Evolutionary conservation across 2,888 invertebrate genomes (phyloP), one percentile per base, ranked within the genome.

Genomic region (Abrostola triplasia): DNA sequence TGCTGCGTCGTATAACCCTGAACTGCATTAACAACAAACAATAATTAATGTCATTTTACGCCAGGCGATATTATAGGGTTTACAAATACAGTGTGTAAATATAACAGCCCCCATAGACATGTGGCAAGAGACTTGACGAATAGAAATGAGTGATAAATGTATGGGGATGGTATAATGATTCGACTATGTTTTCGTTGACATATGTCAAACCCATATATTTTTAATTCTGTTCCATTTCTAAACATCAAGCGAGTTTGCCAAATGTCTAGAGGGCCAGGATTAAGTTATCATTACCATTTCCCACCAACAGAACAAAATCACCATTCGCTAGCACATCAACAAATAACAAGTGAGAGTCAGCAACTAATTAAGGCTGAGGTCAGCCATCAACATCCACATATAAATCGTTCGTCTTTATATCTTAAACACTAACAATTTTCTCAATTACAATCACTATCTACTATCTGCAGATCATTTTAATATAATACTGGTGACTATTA

Each of bases 401-500:
- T 63, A 69, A 64, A 67, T 65, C 49, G 57, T 60, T 71, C 59
- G 42, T 59, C 69, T 72, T 67, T 62, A 73, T 80, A 80, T 67
- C 59, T 73, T 78, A 73, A 55, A 61, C 40, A 70, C 79, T 86
- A 84, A 76, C 70, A 74, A 68, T 72, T 76, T 79, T 66, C 67
- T 82, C 83, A 82, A 82, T 75, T 84, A 84, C 80, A 70, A 76
- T 77, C 69, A 72, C 74, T 85, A 84, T 72, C 80, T 86, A 88
- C 65, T 72, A 60, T 81, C 81, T 81, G 84, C 82, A 81, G 77
- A 81, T 81, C 74, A 72, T 83, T 75, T 85, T 74, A 67, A 60
- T 75, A 77, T 83, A 86, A 92, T 92, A 93, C 92, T 92, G 92
- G 83, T 86, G 83, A 84, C 74, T 82, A 85, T 85, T 86, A 87